A percentile compares a stretch with the other conserved stretches of the same genome.
These are phyloP conservation scores for Acrossocheilus wenchowensis DNA, from an alignment of 2,797 vertebrate genomes.

Conservation along the genomic window DNA sequence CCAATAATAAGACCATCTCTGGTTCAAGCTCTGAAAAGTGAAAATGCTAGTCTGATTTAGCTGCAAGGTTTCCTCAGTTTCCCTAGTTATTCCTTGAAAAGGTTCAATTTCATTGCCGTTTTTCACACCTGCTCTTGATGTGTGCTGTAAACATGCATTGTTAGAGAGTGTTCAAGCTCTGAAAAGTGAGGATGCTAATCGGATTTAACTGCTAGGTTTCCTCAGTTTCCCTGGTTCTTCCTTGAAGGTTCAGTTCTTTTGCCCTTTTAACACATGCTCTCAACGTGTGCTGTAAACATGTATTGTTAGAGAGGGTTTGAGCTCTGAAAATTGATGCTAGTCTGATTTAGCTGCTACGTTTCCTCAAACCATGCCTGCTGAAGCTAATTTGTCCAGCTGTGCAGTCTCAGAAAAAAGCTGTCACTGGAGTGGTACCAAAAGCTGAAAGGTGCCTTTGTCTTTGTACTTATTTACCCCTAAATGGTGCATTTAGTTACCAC, in stretches of 20 bases:
- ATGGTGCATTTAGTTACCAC: not conserved
- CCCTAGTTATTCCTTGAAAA: not conserved
- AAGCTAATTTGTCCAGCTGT: conserved; percentile 1
- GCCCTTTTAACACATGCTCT: not conserved
- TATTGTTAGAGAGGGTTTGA: not conserved
- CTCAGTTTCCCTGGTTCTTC: not conserved
- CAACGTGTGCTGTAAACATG: not conserved
- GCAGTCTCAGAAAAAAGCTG: not conserved
- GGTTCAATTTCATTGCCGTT: not conserved
- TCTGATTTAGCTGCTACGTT: not conserved
- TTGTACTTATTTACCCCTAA: not conserved
- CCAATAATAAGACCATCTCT: no score
- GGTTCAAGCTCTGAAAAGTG: no score
- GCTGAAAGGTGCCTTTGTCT: not conserved
- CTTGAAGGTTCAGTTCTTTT: not conserved
- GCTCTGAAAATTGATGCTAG: not conserved
- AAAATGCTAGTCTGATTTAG: no score
- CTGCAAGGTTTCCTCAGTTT: no score
- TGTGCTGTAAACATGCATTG: not conserved
- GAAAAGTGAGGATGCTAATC: not conserved
- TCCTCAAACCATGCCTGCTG: not conserved
- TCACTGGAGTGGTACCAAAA: not conserved
- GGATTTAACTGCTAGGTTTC: not conserved
- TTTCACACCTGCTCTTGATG: not conserved
- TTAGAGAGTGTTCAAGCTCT: not conserved